Base-by-base conservation (phyloP, 2,888 invertebrate species). In the Machimus atricapillus region DNA sequence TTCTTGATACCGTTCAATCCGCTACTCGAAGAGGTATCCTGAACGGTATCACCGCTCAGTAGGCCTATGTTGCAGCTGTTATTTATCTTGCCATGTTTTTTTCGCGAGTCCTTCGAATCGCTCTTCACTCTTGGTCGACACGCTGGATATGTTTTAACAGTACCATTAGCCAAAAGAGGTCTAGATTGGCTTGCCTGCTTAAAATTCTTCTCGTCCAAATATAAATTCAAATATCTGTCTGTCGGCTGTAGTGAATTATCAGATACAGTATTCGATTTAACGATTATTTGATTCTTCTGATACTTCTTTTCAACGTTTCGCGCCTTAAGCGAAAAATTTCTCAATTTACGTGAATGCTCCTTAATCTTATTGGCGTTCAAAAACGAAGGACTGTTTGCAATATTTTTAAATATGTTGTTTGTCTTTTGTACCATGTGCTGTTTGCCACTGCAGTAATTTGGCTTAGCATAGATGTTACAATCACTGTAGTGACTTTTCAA, bases 211-310 rank as follows among this genome's bases (percentile, higher is more conserved):
- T 92, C 92, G 79, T 92, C 92, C 87, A 92, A 88, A 89, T 92
- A 92, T 89, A 92, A 90, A 88, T 91, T 92, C 34, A 92, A 89
- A 89, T 92, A 92, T 89, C 92, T 92, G 88, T 92, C 92, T 74
- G 91, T 92, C 86, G 92, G 92, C 90, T 92, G 91, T 89, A 92
- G 88, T 12, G 92, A 92, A 76, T 92, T 92, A 85, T 92, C 92
- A 1, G 92, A 92, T 14, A 92, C 92, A 2, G 92, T 92, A 90
- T 92, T 92, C 85, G 92, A 91, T 88, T 92, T 92, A 34, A 91
- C 91, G 87, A 92, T 91, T 85, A 92, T 91, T 89, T 92, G 91
- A 87, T 90, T 90, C 66, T 92, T 92, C 27, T 88, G 87, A 83
- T 88, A 58, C 89, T 92, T 92, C 89, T 92, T 92, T 8, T 86